Evolutionary conservation across 2,797 vertebrate species (phyloP), one percentile per base, ranked within the genome.

Genomic region (Emydoidea blandingii): DNA sequence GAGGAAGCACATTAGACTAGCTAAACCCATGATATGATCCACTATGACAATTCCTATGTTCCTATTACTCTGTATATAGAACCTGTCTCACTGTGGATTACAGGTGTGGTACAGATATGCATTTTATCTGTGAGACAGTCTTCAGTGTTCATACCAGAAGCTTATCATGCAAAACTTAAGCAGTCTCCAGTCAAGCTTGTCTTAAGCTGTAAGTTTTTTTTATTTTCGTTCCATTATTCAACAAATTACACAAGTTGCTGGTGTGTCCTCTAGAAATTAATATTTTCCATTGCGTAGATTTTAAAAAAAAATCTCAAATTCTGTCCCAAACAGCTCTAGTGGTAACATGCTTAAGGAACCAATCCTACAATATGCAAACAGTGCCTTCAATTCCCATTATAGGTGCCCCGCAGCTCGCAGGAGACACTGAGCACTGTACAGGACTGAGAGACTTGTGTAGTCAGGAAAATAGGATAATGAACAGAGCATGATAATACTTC

Each of bases 1-100:
- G 84, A 87, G 86, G 65, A 44, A 86, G 91, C 89, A 94, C 94
- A 92, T 89, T 47, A 96, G 97, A 96, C 89, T 81, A 27, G 81
- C 87, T 91, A 95, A 96, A 94, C 91, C 94, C 94, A 96, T n/a
- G 79, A 84, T 92, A 84, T 87, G 85, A 95, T 90, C 91, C 86
- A 93, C 94, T 92, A 93, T 84, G 87, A 92, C 34, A 37, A 19
- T 68, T 19, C 8, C 62, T 68, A 37, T 68, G 8, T 68, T 68
- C 16, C 62, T 68, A 19, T 57, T 92, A 50, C 12, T 92, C 68
- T 83, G 31, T 79, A 23, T n/a, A 57, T 29, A 49, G 54, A 86
- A 9, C 12, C 5, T 16, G 89, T 62, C 19, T 91, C 83, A 76
- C 49, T 89, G 44, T n/a, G 68, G 81, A 87, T 23, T n/a, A 44